These are phyloP conservation scores for Polypedilum pembai DNA, from an alignment of 1,140 invertebrate species.

Conservation along the genomic window DNA sequence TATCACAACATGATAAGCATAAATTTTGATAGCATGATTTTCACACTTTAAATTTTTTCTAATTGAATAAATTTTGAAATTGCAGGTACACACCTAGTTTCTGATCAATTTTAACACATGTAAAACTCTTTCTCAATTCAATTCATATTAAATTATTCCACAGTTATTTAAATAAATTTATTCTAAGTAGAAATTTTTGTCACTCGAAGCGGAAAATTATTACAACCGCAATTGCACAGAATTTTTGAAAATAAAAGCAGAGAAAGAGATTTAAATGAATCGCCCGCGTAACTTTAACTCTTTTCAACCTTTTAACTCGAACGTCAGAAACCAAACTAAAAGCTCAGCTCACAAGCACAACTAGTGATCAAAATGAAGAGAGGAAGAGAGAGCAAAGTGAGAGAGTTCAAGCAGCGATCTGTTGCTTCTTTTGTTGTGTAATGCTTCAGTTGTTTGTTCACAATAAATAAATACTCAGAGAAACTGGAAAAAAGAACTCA, in stretches of 20 bases:
- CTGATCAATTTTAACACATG: neutral
- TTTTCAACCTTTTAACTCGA: neutral
- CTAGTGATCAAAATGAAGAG: neutral
- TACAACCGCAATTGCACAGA: neutral
- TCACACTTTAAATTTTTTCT: neutral
- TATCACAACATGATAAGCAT: neutral
- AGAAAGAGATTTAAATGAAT: too few species aligned
- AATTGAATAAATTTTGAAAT: neutral
- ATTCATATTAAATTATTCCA: neutral
- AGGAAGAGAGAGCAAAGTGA: neutral
- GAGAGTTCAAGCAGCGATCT: neutral
- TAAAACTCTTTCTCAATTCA: neutral
- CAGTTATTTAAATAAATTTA: neutral
- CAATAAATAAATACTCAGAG: conserved; percentile 21
- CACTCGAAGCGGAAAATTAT: conserved; percentile 1
- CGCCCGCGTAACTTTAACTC: neutral
- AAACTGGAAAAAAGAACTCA: neutral
- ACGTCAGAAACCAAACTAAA: conserved; percentile 22
- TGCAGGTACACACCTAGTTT: neutral
- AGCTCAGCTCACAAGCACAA: neutral
- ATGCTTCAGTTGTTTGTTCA: conserved; percentile 26
- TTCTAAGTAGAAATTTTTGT: neutral
- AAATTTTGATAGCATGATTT: neutral
- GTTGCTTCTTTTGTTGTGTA: neutral
- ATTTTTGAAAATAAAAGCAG: neutral